Conservation (phyloP, 1,140 invertebrate genomes). For the Aphelinus atriplicis region DNA sequence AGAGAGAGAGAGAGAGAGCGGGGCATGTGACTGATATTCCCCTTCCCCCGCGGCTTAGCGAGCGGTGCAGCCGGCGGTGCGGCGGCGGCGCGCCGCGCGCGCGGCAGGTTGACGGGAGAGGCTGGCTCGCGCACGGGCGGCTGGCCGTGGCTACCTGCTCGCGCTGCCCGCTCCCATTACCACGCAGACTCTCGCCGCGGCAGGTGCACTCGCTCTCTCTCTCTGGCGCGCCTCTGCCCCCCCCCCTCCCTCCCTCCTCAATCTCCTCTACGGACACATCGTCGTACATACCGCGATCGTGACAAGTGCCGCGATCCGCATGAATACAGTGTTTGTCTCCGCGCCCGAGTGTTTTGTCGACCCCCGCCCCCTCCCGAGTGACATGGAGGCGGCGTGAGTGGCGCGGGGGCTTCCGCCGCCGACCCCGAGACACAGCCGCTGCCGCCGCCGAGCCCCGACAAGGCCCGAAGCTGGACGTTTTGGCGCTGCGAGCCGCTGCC, state of each 20-base stretch:
- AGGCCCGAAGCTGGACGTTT: constrained; percentile 37
- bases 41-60: constrained; percentile 43
- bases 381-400: too few relatives aligned
- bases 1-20: constrained; percentile 23
- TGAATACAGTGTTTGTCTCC: too few relatives aligned
- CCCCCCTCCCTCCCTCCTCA: not conserved
- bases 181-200: constrained; percentile 67
- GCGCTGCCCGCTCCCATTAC: constrained; percentile 67
- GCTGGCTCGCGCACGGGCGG: constrained; percentile 23
- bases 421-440: too few relatives aligned
- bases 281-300: constrained; percentile 37
- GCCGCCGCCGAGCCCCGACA: too few relatives aligned
- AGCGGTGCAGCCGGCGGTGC: not conserved
- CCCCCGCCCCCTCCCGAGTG: too few relatives aligned
- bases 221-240: constrained; percentile 12
- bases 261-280: not conserved
- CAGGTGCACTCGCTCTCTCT: constrained; percentile 58
- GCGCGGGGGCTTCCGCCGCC: too few relatives aligned
- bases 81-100: not conserved
- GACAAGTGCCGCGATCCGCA: constrained; percentile 38
- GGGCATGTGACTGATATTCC: constrained; percentile 65
- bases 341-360: too few relatives aligned
- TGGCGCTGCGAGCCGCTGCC: not conserved
- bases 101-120: constrained; percentile 55
- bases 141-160: constrained; percentile 65